Conservation (phyloP, 2,888 invertebrate species). For the Eupsilia transversa region DNA sequence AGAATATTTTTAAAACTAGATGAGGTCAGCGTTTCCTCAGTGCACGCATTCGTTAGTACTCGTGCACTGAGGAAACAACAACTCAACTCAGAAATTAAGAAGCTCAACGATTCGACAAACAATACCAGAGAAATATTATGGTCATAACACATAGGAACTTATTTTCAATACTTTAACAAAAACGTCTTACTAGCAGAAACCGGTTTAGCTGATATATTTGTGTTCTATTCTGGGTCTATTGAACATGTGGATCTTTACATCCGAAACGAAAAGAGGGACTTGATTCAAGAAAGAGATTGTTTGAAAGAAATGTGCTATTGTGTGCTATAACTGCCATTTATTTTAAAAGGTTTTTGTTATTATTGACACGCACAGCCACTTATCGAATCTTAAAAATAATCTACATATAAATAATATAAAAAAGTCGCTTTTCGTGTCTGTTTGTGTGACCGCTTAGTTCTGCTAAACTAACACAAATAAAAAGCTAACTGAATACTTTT, state of each 20-base stretch:
- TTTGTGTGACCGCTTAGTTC: too few relatives aligned
- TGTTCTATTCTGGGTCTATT: slow-evolving; percentile 9
- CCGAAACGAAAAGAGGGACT: neutral
- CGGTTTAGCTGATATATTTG: slow-evolving; percentile 7
- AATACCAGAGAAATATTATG: neutral
- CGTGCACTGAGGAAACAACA: too few relatives aligned
- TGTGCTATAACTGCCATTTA: neutral
- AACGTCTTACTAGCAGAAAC: neutral
- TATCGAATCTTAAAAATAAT: neutral
- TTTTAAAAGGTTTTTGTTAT: neutral
- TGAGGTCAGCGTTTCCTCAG: too few relatives aligned
- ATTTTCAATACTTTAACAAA: slow-evolving; percentile 21
- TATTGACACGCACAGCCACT: neutral
- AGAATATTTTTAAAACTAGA: too few relatives aligned
- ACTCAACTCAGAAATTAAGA: too few relatives aligned
- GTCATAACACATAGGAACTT: neutral
- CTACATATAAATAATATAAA: too few relatives aligned
- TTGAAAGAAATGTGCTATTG: neutral
- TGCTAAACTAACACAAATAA: too few relatives aligned
- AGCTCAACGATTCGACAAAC: too few relatives aligned
- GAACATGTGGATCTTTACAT: neutral
- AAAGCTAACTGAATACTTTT: too few relatives aligned
- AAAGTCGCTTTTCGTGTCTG: too few relatives aligned
- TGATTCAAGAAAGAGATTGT: neutral
- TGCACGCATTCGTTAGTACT: too few relatives aligned